Percentiles rank a stretch among this genome's conserved stretches.
phyloP scores from a whole-genome alignment of 2,888 invertebrate genomes.

The Hirtodrosophila confusa region DNA sequence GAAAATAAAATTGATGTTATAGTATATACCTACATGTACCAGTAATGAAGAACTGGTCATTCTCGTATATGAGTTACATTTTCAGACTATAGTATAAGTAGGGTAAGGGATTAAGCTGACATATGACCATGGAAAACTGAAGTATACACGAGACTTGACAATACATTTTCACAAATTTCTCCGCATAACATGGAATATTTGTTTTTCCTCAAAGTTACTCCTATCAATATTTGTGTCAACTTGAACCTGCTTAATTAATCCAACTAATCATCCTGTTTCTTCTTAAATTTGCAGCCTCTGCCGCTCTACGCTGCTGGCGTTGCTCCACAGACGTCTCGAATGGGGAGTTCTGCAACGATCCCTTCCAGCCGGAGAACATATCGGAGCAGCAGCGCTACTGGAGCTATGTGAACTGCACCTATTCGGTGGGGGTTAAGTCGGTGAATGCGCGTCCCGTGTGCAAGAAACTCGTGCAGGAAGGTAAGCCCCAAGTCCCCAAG shows the following conservation, averaged over 20 bases:
- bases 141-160: too few relatives aligned
- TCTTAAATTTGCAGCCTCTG: conserved; percentile 85
- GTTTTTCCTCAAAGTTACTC: neutral
- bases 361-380: conserved; percentile 86
- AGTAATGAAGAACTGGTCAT: too few relatives aligned
- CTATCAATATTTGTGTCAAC: conserved; percentile 8
- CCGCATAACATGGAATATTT: too few relatives aligned
- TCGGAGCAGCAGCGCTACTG: conserved; percentile 84
- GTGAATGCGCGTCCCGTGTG: conserved; percentile 87
- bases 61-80: too few relatives aligned
- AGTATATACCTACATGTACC: too few relatives aligned
- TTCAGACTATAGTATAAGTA: too few relatives aligned
- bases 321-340: conserved; percentile 88
- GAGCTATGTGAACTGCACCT: conserved; percentile 84
- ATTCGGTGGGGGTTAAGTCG: conserved; percentile 84
- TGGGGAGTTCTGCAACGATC: conserved; percentile 89
- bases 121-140: too few relatives aligned
- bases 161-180: too few relatives aligned
- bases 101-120: too few relatives aligned
- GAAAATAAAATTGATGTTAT: too few relatives aligned
- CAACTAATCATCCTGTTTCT: neutral
- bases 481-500: conserved; percentile 85
- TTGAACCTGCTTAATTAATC: too few relatives aligned
- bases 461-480: conserved; percentile 90
- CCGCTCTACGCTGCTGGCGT: conserved; percentile 89